Percentiles rank a stretch among this genome's conserved stretches.
Evolutionary conservation across 2,797 vertebrate species (phyloP).

Genomic region (Aldrovandia affinis): DNA sequence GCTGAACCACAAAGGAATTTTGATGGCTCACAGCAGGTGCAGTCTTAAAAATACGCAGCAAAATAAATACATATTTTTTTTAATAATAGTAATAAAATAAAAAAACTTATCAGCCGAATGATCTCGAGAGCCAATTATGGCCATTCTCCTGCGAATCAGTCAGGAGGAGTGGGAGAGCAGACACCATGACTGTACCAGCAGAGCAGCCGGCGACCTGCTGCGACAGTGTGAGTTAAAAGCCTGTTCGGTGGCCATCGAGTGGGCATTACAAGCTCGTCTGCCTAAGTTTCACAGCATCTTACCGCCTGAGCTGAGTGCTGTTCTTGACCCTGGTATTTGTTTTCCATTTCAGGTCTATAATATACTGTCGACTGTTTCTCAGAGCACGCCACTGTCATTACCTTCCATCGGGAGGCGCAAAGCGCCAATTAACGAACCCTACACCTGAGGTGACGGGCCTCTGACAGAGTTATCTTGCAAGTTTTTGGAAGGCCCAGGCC

Average conservation of each 20-base stretch:
- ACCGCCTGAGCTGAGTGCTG: not conserved
- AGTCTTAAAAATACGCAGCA: not conserved
- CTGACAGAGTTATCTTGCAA: not conserved
- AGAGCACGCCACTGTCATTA: not conserved
- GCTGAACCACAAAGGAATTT: not conserved
- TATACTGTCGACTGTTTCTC: not conserved
- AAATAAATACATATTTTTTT: not conserved
- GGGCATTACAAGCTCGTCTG: slow-evolving; percentile 32
- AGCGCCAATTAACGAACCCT: not conserved
- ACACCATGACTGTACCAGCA: slow-evolving; percentile 47
- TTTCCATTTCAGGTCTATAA: not conserved
- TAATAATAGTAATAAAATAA: not conserved
- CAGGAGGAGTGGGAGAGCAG: slow-evolving; percentile 56
- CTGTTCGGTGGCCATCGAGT: slow-evolving; percentile 38
- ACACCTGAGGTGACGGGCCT: not conserved
- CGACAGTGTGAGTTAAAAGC: slow-evolving; percentile 44
- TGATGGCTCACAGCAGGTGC: not conserved
- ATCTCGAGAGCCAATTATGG: slow-evolving; percentile 1
- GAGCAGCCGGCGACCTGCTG: slow-evolving; percentile 42
- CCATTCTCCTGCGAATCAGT: slow-evolving; percentile 51
- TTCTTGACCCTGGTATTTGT: not conserved
- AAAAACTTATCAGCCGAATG: not conserved
- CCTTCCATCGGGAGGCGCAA: not conserved
- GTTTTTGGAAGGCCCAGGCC: not conserved
- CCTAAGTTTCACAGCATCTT: not conserved